Evolutionary conservation across 1,140 invertebrate species (phyloP), one percentile per base, ranked within the genome.

Genomic region (Pseudomyrmex cubaensis): DNA sequence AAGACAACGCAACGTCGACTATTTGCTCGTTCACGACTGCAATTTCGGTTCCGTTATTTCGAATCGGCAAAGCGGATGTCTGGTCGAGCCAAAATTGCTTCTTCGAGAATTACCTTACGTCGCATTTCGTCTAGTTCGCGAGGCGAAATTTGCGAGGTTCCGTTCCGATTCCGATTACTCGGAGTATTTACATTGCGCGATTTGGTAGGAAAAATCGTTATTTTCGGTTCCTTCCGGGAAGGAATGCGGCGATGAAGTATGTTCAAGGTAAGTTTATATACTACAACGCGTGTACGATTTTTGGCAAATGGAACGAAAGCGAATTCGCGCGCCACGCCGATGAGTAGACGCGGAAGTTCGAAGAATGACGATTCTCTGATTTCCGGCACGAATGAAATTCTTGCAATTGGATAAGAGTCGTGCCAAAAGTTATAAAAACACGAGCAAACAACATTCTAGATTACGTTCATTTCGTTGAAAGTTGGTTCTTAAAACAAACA

Each of bases 261-360:
- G 25, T 52, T 10, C 3, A 12, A 13, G 35, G 9, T 13, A 9
- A 25, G 13, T 12, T 69, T 20, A 46, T 46, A 4, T 57, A 69
- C 17, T 67, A 13, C n/a, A n/a, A n/a, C 5, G 5, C n/a, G 17
- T 48, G 64, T 77, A 54, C 17, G 17, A 76, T 61, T 74, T 74
- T 86, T 84, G 82, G 74, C 85, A 87, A 12, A 8, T 2, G 4
- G 56, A 87, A 87, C 67, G 57, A 69, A 84, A 69, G 9, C 44
- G 52, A 48, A 73, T 62, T 20, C 44, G 44, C 76, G 20, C 17
- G 77, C 20, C 17, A n/a, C 12, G 7, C 12, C 22, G 20, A n/a
- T 35, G 13, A 35, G 35, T 78, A 13, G 48, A 48, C 7, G 67
- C 22, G 35, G 13, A 20, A 12, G 5, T 35, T 35, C 2, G 44